Percentiles rank a stretch among this genome's conserved stretches.
These are phyloP conservation scores for Notodonta dromedarius DNA, from an alignment of 2,888 invertebrate genomes.

Conservation along the genomic window DNA sequence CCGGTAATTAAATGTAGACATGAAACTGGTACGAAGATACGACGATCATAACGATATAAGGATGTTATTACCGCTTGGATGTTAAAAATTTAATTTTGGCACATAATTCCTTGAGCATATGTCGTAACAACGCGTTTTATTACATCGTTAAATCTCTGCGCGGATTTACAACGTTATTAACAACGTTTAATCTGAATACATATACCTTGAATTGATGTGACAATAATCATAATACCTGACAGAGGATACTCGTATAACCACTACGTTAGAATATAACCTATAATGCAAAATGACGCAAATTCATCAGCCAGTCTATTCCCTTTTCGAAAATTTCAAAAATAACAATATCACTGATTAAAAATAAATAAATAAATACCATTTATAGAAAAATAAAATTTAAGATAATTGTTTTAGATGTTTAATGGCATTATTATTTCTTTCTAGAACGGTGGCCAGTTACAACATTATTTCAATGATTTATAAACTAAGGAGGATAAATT, in stretches of 20 bases:
- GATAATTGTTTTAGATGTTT: too few species aligned
- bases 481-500: neutral
- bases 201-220: neutral
- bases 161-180: slow-evolving; percentile 27
- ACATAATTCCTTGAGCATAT: slow-evolving; percentile 44
- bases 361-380: neutral
- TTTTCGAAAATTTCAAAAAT: too few species aligned
- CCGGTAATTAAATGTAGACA: slow-evolving; percentile 21
- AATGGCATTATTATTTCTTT: too few species aligned
- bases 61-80: slow-evolving; percentile 37
- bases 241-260: too few species aligned
- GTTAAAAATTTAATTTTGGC: slow-evolving; percentile 48
- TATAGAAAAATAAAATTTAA: neutral
- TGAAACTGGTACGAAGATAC: slow-evolving; percentile 31
- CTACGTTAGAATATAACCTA: too few species aligned
- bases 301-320: too few species aligned
- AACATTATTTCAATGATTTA: neutral
- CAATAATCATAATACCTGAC: too few species aligned
- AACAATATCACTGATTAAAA: neutral
- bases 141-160: slow-evolving; percentile 43
- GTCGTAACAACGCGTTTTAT: slow-evolving; percentile 46
- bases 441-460: neutral
- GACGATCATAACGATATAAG: slow-evolving; percentile 32
- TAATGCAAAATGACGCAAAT: too few species aligned
- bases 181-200: slow-evolving; percentile 21